A percentile compares a stretch with the other conserved stretches of the same genome.
Evolutionary conservation across 1,140 invertebrate genomes (phyloP).

Genomic region (Cotesia vestalis): DNA sequence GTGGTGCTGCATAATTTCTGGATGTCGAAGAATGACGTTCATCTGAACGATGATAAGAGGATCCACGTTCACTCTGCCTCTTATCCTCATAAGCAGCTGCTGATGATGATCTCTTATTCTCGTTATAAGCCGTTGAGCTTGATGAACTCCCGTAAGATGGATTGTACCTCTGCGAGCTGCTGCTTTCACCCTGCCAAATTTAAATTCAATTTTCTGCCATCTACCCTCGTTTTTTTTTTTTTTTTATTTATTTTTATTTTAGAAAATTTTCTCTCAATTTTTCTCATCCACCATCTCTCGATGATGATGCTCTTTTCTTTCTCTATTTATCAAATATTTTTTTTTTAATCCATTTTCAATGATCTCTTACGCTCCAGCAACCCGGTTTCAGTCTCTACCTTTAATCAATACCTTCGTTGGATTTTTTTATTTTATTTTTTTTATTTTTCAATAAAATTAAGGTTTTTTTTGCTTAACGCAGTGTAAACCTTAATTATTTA

Average conservation of each 20-base stretch:
- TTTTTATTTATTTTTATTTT: conserved; percentile 39
- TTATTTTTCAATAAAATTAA: conserved; percentile 20
- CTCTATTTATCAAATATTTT: too few species aligned
- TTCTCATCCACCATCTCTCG: conserved; percentile 16
- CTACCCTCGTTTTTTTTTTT: conserved; percentile 44
- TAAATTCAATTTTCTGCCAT: conserved; percentile 62
- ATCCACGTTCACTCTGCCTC: conserved; percentile 58
- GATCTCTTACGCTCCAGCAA: too few species aligned
- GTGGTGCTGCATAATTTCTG: conserved; percentile 57
- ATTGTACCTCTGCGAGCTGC: conserved; percentile 43
- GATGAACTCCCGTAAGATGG: conserved; percentile 49
- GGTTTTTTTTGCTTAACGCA: conserved; percentile 22
- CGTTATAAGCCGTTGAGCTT: conserved; percentile 52
- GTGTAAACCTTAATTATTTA: conserved; percentile 18
- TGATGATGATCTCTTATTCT: conserved; percentile 60
- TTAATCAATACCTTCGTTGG: conserved; percentile 9
- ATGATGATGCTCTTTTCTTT: too few species aligned
- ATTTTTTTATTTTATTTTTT: conserved; percentile 2
- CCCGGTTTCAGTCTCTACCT: not conserved
- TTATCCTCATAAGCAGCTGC: conserved; percentile 59
- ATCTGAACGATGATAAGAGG: conserved; percentile 61
- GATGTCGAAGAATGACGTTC: conserved; percentile 59
- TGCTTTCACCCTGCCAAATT: conserved; percentile 62
- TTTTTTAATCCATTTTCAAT: too few species aligned
- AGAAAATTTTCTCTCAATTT: conserved; percentile 30